Conservation (phyloP, 2,797 vertebrate genomes). For the Leptatherina wallacei region DNA sequence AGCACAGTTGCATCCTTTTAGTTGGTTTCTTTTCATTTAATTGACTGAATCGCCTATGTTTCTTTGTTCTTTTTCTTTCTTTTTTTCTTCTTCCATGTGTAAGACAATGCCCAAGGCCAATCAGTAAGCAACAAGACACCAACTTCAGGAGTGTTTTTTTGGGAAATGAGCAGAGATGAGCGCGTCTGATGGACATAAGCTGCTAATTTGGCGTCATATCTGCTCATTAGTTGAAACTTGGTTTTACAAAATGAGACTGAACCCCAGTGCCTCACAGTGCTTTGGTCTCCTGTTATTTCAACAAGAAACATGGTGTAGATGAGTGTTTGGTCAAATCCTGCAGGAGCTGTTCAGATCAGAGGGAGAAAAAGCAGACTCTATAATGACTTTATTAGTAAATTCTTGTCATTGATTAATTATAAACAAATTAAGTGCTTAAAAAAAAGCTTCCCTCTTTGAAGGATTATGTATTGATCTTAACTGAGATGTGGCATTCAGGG, state of each 20-base stretch:
- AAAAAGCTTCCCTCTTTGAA: background rate
- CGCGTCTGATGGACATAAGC: conserved; percentile 22
- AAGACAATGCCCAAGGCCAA: conserved; percentile 6
- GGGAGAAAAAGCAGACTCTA: conserved; percentile 13
- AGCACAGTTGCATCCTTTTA: background rate
- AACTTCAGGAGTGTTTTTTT: conserved; percentile 48
- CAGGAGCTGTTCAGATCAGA: conserved; percentile 39
- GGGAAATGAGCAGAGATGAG: conserved; percentile 12
- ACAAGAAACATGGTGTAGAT: conserved; percentile 36
- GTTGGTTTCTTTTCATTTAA: background rate
- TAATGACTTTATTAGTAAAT: conserved; percentile 23
- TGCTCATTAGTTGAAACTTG: background rate
- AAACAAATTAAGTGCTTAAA: conserved; percentile 3
- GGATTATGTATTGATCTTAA: conserved; percentile 1
- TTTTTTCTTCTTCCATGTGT: background rate
- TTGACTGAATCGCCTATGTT: background rate
- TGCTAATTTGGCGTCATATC: conserved; percentile 18
- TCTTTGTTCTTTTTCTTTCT: background rate
- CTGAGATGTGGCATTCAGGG: background rate
- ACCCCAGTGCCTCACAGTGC: background rate
- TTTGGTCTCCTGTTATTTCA: conserved; percentile 2
- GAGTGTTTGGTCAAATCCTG: conserved; percentile 44
- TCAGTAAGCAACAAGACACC: conserved; percentile 47
- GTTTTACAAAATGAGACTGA: background rate
- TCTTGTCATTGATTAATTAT: conserved; percentile 26